These are phyloP conservation scores for Cheilosia soror DNA, from an alignment of 2,888 invertebrate genomes.

Conservation along the genomic window DNA sequence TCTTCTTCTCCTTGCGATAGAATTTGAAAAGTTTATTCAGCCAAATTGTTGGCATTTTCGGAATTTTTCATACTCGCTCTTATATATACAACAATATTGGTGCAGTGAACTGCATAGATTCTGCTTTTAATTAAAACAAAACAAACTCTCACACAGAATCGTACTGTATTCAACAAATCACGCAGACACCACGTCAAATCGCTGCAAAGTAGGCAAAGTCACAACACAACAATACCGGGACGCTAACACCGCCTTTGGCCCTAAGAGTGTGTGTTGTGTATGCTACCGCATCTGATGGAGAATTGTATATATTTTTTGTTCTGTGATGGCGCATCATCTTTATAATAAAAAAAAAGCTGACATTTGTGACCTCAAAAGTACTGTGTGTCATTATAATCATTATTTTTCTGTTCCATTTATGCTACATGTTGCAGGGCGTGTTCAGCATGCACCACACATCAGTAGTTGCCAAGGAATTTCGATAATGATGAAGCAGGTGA, in stretches of 20 bases:
- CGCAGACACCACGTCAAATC: constrained; percentile 56
- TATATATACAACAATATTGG: constrained; percentile 13
- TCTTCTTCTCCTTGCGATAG: constrained; percentile 1
- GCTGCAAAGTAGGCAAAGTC: constrained; percentile 15
- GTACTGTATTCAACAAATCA: constrained; percentile 33
- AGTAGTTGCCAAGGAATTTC: constrained; percentile 67
- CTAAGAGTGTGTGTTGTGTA: constrained; percentile 12
- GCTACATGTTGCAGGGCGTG: constrained; percentile 3
- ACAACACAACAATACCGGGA: constrained; percentile 28
- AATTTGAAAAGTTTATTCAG: constrained; percentile 36
- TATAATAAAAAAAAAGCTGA: constrained; percentile 25
- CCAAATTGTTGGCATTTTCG: constrained; percentile 25
- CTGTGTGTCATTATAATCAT: constrained; percentile 20
- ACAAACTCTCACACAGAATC: background rate
- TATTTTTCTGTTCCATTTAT: background rate
- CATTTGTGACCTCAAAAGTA: constrained; percentile 55
- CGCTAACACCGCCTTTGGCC: constrained; percentile 46
- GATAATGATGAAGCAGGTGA: constrained; percentile 58
- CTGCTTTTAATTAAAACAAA: constrained; percentile 64
- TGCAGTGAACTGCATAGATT: constrained; percentile 64
- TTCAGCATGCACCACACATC: constrained; percentile 2
- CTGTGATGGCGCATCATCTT: constrained; percentile 22
- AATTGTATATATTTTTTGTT: constrained; percentile 19
- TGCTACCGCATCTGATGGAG: constrained; percentile 20
- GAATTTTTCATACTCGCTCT: background rate